phyloP scores from a whole-genome alignment of 1,140 invertebrate species.

The Heterodera schachtii region DNA sequence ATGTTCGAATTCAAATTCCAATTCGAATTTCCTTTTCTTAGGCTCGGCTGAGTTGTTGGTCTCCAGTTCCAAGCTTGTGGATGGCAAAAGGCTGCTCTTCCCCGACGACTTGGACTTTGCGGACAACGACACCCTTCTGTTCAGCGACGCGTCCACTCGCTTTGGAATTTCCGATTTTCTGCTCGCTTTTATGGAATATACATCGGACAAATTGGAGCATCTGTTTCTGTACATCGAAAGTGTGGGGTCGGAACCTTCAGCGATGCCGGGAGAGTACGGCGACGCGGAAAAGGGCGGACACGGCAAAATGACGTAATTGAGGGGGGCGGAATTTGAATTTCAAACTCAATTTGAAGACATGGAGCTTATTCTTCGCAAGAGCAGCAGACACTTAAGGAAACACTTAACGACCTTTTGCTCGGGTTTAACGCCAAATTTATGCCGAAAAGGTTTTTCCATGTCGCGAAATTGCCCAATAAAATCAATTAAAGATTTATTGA shows the following conservation, averaged over 20 bases:
- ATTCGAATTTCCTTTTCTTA: neutral
- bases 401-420: conserved; percentile 45
- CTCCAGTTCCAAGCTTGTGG: conserved; percentile 17
- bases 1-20: neutral
- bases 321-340: conserved; percentile 7
- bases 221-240: conserved; percentile 57
- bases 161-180: conserved; percentile 23
- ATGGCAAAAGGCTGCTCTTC: conserved; percentile 28
- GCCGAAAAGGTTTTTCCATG: conserved; percentile 39
- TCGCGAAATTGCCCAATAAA: too few relatives aligned
- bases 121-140: conserved; percentile 42
- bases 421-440: conserved; percentile 53
- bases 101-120: conserved; percentile 41
- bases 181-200: conserved; percentile 37
- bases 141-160: conserved; percentile 42
- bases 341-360: conserved; percentile 11
- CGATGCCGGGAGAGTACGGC: neutral
- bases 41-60: conserved; percentile 33
- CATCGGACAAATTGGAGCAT: conserved; percentile 51
- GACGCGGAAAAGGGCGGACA: neutral
- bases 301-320: conserved; percentile 3
- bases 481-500: too few relatives aligned
- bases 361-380: conserved; percentile 3
- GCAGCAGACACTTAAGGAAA: conserved; percentile 37
- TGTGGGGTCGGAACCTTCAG: conserved; percentile 28